A percentile compares a stretch with the other conserved stretches of the same genome.
Evolutionary conservation across 2,888 invertebrate species (phyloP).

Genomic region (Pocota personata): DNA sequence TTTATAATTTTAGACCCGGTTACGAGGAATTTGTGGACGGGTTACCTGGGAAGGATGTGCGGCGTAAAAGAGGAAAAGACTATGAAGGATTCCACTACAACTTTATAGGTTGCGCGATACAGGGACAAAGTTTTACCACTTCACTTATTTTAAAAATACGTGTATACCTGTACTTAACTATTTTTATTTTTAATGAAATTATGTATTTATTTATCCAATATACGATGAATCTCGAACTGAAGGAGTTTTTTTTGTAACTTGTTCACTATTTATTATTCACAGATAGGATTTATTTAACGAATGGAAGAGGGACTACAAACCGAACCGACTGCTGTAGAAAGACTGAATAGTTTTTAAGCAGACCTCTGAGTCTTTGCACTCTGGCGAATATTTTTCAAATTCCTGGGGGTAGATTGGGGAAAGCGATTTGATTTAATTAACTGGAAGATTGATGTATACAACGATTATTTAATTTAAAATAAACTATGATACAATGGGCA

Average conservation of each 20-base stretch:
- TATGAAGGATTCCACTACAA: conserved; percentile 69
- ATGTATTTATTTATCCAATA: conserved; percentile 62
- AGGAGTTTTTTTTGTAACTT: background rate
- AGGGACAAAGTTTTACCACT: background rate
- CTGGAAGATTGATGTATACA: conserved; percentile 30
- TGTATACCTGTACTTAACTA: conserved; percentile 55
- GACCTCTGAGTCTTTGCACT: conserved; percentile 35
- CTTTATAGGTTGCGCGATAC: conserved; percentile 28
- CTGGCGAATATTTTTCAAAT: conserved; percentile 10
- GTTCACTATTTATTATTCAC: conserved; percentile 14
- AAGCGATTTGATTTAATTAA: conserved; percentile 62
- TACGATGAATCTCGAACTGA: conserved; percentile 31
- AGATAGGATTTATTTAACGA: conserved; percentile 2
- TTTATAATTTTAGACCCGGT: conserved; percentile 85
- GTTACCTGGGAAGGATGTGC: conserved; percentile 61
- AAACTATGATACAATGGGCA: conserved; percentile 27
- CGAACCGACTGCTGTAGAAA: conserved; percentile 54
- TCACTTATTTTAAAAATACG: background rate
- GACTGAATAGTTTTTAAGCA: conserved; percentile 39
- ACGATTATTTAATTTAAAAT: conserved; percentile 67
- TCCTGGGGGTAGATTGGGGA: conserved; percentile 5
- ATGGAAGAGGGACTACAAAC: conserved; percentile 12
- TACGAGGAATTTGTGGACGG: conserved; percentile 84
- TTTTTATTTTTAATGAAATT: conserved; percentile 38
- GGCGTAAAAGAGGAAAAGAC: conserved; percentile 60